Base-by-base conservation (phyloP, 2,797 vertebrate species). In the Alca torda region DNA sequence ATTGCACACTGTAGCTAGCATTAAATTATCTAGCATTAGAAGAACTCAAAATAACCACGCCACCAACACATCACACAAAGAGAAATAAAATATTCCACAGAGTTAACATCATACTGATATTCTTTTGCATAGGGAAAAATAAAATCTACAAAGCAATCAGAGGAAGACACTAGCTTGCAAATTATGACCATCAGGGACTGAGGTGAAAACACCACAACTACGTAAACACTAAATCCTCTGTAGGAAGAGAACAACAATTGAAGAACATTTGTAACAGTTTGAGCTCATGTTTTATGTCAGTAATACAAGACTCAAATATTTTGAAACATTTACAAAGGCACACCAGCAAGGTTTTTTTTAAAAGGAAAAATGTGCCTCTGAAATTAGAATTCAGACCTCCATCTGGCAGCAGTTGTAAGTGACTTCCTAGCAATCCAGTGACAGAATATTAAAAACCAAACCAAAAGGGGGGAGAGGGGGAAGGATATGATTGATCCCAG, bases 381-480 rank as follows among this genome's bases (percentile, higher is more conserved):
- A 90, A 93, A 91, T 67, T 53, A 82, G 23, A 95, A 81, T 78
- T 94, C 75, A 86, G 54, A 57, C 7, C 21, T 84, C 19, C 39
- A 74, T 46, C 64, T 74, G 45, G 61, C 59, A 84, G 33, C 41
- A 86, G 59, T 54, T 87, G 1, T 19, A 69, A 79, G 9, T 37
- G 11, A 91, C 68, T 79, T 93, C 54, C 46, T 35, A 87, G 41
- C 11, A 84, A 81, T 13, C 11, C 69, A 68, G n/a, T 60, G 28
- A 65, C 9, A 84, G 35, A 68, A 64, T 14, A 56, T 12, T 30
- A 31, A 50, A 64, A 25, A 57, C 28, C 25, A 50, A 63, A 50
- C 4, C 19, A 24, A 41, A 30, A 26, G 8, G 5, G 17, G 6
- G 14, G 2, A 28, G 7, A 41, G 0, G 15, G 1, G 7, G 6